phyloP scores from a whole-genome alignment of 2,888 invertebrate genomes.

The Mycogona germanica region DNA sequence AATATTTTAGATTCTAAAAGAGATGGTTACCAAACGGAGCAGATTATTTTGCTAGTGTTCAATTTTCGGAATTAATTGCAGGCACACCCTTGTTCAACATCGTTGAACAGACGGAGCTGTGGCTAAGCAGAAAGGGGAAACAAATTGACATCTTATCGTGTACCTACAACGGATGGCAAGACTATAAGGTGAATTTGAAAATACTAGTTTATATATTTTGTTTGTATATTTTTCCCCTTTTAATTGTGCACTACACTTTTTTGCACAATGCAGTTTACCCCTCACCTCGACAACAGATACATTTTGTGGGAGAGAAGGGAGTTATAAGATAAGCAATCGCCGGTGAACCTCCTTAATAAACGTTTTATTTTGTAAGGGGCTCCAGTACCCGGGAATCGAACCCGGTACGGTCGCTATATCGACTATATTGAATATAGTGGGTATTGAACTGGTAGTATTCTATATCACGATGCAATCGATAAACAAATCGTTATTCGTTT shows the following conservation, averaged over 20 bases:
- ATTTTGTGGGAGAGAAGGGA: too few species aligned
- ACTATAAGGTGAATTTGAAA: constrained; percentile 29
- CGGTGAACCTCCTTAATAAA: too few species aligned
- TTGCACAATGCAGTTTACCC: too few species aligned
- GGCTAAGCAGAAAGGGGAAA: constrained; percentile 28
- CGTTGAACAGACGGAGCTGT: constrained; percentile 22
- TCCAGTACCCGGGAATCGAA: not conserved
- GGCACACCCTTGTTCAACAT: not conserved
- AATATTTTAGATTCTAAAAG: not conserved
- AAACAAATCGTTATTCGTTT: too few species aligned
- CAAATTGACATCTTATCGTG: constrained; percentile 30
- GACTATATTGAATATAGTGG: not conserved
- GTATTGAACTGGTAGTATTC: not conserved
- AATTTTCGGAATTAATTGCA: not conserved
- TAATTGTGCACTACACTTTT: too few species aligned
- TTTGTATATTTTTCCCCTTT: too few species aligned
- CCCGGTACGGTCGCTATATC: not conserved
- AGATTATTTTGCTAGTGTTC: too few species aligned
- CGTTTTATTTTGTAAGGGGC: not conserved
- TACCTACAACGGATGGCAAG: constrained; percentile 31
- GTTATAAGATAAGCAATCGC: too few species aligned
- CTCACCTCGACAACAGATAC: too few species aligned
- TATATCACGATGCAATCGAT: too few species aligned
- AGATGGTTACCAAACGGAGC: too few species aligned
- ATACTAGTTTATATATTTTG: too few species aligned